Percentiles rank a stretch among this genome's conserved stretches.
Evolutionary conservation across 2,113 vertebrate species (phyloP).

Genomic region (Tapirus terrestris): DNA sequence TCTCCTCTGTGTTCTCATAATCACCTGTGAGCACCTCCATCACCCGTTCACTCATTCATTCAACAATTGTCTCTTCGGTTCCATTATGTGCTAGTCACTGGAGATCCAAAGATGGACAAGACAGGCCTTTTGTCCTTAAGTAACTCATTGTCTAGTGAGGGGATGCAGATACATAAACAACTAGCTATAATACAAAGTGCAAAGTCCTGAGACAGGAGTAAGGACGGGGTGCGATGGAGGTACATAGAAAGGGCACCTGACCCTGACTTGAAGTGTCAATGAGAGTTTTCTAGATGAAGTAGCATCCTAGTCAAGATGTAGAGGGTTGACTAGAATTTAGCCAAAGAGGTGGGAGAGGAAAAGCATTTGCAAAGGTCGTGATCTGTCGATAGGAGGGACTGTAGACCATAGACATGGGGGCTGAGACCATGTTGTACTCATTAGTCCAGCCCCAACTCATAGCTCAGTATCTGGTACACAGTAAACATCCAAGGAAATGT

Average conservation of each 20-base stretch:
- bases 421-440: neutral
- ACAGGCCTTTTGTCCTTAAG: neutral
- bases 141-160: neutral
- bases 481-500: neutral
- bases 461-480: neutral
- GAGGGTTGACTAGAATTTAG: neutral
- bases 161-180: neutral
- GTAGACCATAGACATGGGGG: neutral
- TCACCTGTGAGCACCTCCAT: neutral
- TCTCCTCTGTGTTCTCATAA: neutral
- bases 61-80: neutral
- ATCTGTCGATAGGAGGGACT: neutral
- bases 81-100: neutral
- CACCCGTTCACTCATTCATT: neutral
- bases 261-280: neutral
- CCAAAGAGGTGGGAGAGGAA: neutral
- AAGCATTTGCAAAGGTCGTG: neutral
- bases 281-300: neutral
- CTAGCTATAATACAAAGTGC: neutral
- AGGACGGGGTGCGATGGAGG: neutral
- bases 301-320: neutral
- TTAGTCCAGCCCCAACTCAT: neutral
- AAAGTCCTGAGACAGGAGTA: neutral
- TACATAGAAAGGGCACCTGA: neutral
- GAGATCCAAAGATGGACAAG: neutral